Evolutionary conservation across 1,140 invertebrate genomes (phyloP).

Genomic region (Neodiprion pinetum): DNA sequence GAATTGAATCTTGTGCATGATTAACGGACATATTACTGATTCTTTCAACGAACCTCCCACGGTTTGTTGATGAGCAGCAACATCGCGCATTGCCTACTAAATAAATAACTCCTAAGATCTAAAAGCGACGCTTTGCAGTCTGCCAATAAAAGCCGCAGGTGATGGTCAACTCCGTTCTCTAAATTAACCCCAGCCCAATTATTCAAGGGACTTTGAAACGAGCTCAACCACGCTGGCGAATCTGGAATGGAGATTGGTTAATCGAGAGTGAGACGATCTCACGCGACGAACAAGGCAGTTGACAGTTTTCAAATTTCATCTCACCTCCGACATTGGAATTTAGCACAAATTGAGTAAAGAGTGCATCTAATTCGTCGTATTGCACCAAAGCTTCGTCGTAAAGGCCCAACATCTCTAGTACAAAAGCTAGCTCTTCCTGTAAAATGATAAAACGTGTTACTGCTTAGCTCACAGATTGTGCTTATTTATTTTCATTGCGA

Average conservation of each 20-base stretch:
- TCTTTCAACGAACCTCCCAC: conserved; percentile 73
- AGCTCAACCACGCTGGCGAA: conserved; percentile 80
- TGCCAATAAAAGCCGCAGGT: conserved; percentile 73
- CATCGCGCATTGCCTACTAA: conserved; percentile 90
- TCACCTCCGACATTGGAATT: conserved; percentile 86
- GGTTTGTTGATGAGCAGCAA: conserved; percentile 79
- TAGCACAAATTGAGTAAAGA: conserved; percentile 95
- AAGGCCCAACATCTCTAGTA: conserved; percentile 92
- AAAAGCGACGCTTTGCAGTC: conserved; percentile 79
- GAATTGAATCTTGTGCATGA: conserved; percentile 12
- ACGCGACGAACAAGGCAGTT: not conserved
- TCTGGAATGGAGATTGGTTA: conserved; percentile 59
- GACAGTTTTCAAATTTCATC: conserved; percentile 13
- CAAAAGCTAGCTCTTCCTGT: conserved; percentile 94
- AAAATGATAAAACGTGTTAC: conserved; percentile 53
- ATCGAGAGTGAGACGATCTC: not conserved
- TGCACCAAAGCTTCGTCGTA: conserved; percentile 95
- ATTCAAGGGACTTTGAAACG: conserved; percentile 78
- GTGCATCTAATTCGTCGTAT: conserved; percentile 96
- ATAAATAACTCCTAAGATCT: conserved; percentile 94
- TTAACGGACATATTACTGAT: conserved; percentile 23
- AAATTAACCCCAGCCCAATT: conserved; percentile 85
- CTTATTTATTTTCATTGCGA: conserved; percentile 17
- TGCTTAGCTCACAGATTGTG: not conserved
- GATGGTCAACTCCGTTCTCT: conserved; percentile 70